Percentiles rank a stretch among this genome's conserved stretches.
Conservation (phyloP, 2,888 invertebrate species). For the Ophion obscuratus region DNA sequence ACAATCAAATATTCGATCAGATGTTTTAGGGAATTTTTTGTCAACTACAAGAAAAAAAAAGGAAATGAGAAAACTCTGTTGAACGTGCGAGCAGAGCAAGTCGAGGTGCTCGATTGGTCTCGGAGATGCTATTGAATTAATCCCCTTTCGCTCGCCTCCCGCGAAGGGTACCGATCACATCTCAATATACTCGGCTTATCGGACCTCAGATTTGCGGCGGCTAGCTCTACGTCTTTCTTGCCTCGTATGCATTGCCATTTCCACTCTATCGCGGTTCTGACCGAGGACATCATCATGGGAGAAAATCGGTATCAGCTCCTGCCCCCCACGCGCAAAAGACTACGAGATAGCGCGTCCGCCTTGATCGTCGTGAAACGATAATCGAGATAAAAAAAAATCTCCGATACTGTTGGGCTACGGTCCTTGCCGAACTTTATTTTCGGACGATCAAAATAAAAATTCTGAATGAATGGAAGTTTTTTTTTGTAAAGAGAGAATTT, state of each 20-base stretch:
- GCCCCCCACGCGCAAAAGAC: no score
- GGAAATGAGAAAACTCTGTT: conserved; percentile 15
- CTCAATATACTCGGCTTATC: conserved; percentile 78
- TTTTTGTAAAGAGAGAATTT: no score
- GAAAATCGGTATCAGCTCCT: background rate
- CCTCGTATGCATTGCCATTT: conserved; percentile 72
- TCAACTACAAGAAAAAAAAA: background rate
- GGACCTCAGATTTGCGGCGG: background rate
- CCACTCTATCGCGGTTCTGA: conserved; percentile 25
- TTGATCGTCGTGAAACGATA: no score
- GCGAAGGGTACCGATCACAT: conserved; percentile 69
- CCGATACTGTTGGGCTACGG: no score
- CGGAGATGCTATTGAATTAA: conserved; percentile 48
- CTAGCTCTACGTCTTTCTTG: conserved; percentile 26
- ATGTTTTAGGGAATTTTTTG: background rate
- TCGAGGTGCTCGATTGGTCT: conserved; percentile 1
- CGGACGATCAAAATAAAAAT: no score
- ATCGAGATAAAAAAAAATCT: no score
- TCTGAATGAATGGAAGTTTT: no score
- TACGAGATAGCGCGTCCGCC: no score
- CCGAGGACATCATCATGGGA: background rate
- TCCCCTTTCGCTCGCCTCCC: conserved; percentile 40
- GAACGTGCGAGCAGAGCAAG: background rate
- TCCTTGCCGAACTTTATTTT: no score
- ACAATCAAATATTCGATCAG: background rate